Conservation (phyloP, 2,888 invertebrate species). For the Graphium colonna region DNA sequence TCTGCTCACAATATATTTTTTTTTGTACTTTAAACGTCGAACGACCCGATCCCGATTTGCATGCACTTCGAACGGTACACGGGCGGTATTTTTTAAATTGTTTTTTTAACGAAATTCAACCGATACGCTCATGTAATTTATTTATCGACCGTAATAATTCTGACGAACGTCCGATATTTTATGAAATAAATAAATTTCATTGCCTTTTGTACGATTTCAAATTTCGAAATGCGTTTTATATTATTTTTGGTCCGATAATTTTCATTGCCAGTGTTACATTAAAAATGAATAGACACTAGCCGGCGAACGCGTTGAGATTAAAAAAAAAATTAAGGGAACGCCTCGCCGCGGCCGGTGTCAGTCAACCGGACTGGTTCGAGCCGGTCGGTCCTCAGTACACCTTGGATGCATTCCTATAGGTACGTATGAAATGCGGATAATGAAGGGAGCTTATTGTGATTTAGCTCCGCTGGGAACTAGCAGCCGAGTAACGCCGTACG, state of each 20-base stretch:
- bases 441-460: slow-evolving; percentile 75
- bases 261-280: not conserved
- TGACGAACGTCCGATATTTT: too few relatives aligned
- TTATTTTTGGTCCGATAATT: not conserved
- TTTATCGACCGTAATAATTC: too few relatives aligned
- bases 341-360: slow-evolving; percentile 47
- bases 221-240: not conserved
- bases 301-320: not conserved
- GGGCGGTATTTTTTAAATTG: too few relatives aligned
- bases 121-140: too few relatives aligned
- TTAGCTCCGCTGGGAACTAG: slow-evolving; percentile 60
- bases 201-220: too few relatives aligned
- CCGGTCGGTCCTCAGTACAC: slow-evolving; percentile 69
- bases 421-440: slow-evolving; percentile 70
- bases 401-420: slow-evolving; percentile 75
- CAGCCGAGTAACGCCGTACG: slow-evolving; percentile 35
- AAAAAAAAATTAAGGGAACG: not conserved
- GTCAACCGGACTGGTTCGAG: slow-evolving; percentile 68
- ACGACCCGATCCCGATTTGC: too few relatives aligned
- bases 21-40: too few relatives aligned
- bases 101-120: too few relatives aligned
- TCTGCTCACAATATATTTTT: too few relatives aligned
- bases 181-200: too few relatives aligned
- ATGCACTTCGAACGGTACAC: too few relatives aligned
- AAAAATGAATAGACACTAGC: not conserved